These are phyloP conservation scores for Tupaia chinensis DNA, from an alignment of 2,113 vertebrate species.

Conservation along the genomic window DNA sequence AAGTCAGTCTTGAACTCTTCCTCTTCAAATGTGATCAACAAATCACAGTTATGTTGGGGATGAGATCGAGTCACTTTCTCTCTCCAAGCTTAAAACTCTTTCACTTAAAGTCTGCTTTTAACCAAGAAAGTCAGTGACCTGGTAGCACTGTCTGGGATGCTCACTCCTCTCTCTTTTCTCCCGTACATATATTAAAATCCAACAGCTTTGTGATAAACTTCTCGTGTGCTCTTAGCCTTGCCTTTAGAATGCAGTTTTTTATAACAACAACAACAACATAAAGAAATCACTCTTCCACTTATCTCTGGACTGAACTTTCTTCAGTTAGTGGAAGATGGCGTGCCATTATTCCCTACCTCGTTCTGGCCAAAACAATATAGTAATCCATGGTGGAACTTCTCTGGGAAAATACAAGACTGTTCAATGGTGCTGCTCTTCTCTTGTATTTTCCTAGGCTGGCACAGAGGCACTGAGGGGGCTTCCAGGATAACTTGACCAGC, in stretches of 20 bases:
- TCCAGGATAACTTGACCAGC: slow-evolving; percentile 15
- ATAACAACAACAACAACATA: not conserved
- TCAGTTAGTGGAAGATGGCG: not conserved
- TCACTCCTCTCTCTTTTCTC: slow-evolving; percentile 6
- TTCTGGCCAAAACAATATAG: not conserved
- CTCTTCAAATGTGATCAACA: slow-evolving; percentile 11
- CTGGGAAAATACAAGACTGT: not conserved
- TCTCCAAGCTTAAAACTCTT: not conserved
- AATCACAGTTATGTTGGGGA: not conserved
- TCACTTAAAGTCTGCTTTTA: not conserved
- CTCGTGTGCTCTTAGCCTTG: not conserved
- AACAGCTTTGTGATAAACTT: not conserved
- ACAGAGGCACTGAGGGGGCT: not conserved
- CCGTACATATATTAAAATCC: not conserved
- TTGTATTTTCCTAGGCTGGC: slow-evolving; percentile 8
- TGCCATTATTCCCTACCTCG: not conserved
- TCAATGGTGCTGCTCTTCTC: not conserved
- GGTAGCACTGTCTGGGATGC: not conserved
- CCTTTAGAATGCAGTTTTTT: not conserved
- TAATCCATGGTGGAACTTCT: slow-evolving; percentile 15
- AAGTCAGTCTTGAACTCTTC: slow-evolving; percentile 14
- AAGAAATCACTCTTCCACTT: not conserved
- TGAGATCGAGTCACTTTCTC: not conserved
- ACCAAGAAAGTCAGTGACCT: not conserved
- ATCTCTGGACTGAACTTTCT: slow-evolving; percentile 18